phyloP scores from a whole-genome alignment of 2,113 vertebrate genomes.

The Poeciliopsis turrubarensis region DNA sequence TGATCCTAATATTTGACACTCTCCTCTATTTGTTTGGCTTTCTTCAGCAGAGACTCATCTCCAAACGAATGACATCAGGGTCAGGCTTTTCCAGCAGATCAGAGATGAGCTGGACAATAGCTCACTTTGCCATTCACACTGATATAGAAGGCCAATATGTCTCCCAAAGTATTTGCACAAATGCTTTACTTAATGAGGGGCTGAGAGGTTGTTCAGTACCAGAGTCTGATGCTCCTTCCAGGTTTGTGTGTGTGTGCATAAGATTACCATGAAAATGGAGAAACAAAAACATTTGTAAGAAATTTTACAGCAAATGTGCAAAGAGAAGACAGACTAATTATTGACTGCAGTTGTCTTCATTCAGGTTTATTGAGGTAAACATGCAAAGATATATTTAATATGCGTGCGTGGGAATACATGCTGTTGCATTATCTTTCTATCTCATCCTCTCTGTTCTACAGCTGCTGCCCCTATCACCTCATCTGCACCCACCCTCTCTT shows the following conservation, averaged over 20 bases:
- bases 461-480: slow-evolving; percentile 61
- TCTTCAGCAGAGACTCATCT: slow-evolving; percentile 75
- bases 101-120: slow-evolving; percentile 65
- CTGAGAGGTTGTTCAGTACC: slow-evolving; percentile 65
- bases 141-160: slow-evolving; percentile 60
- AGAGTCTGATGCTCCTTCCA: slow-evolving; percentile 39
- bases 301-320: not conserved
- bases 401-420: slow-evolving; percentile 50
- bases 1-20: slow-evolving; percentile 71
- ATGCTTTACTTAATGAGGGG: slow-evolving; percentile 68
- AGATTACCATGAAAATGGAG: not conserved
- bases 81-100: slow-evolving; percentile 74
- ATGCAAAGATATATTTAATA: slow-evolving; percentile 24
- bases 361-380: not conserved
- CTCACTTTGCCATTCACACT: slow-evolving; percentile 56
- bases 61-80: slow-evolving; percentile 73
- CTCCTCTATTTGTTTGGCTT: slow-evolving; percentile 76
- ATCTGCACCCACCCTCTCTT: slow-evolving; percentile 46
- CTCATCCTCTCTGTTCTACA: slow-evolving; percentile 48
- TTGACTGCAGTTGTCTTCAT: not conserved
- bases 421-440: slow-evolving; percentile 62
- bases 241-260: not conserved
- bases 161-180: slow-evolving; percentile 76
- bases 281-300: not conserved
- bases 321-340: not conserved